These are phyloP conservation scores for Grus americana DNA, from an alignment of 2,113 vertebrate species.

Conservation along the genomic window DNA sequence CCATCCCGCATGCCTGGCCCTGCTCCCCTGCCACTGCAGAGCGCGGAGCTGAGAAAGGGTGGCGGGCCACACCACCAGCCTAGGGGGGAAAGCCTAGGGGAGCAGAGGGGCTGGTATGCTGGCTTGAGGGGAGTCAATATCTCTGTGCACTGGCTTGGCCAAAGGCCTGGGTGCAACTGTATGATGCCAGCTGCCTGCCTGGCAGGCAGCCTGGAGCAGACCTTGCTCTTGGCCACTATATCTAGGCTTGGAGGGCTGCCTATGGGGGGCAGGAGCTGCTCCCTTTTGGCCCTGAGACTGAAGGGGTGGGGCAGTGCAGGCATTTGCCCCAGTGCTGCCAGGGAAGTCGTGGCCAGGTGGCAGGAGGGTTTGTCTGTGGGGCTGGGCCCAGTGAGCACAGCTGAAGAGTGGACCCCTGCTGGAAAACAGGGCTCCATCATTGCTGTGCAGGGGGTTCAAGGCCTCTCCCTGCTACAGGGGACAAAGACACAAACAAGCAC, in stretches of 20 bases:
- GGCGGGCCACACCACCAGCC: background rate
- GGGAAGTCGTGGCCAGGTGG: background rate
- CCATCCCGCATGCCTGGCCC: background rate
- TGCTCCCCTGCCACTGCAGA: accelerated
- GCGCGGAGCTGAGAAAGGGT: accelerated
- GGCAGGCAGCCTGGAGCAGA: background rate
- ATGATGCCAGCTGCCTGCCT: accelerated
- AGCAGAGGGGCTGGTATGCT: background rate
- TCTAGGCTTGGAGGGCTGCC: background rate
- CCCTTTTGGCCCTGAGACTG: accelerated
- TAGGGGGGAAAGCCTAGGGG: background rate
- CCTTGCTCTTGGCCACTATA: background rate
- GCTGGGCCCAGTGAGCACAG: background rate
- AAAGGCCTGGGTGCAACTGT: background rate
- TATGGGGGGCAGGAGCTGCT: background rate
- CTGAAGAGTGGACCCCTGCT: background rate
- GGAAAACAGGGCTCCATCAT: background rate
- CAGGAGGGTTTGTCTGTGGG: background rate
- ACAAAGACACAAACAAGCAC: background rate
- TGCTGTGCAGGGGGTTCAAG: background rate
- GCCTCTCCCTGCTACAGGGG: background rate
- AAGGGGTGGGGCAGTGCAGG: background rate
- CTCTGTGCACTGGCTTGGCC: accelerated
- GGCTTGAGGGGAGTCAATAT: background rate
- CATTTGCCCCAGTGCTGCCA: background rate